These are phyloP conservation scores for Silvanus unidentatus DNA, from an alignment of 2,888 invertebrate genomes.

Conservation along the genomic window DNA sequence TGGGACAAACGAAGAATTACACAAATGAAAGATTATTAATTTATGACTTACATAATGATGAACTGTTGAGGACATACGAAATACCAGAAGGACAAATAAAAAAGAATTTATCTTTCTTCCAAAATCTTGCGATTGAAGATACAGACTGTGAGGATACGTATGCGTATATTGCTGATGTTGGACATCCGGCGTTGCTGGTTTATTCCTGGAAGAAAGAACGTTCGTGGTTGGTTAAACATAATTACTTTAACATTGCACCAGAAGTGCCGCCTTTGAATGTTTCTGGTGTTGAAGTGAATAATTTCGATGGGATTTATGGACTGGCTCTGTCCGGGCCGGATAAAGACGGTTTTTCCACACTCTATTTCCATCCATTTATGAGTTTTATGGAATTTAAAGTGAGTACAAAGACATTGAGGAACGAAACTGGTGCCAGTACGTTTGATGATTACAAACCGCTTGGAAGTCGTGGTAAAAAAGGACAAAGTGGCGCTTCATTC, in stretches of 20 bases:
- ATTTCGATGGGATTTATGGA: conserved; percentile 75
- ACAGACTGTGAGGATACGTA: conserved; percentile 64
- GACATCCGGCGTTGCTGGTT: conserved; percentile 64
- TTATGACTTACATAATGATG: conserved; percentile 67
- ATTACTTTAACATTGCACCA: conserved; percentile 51
- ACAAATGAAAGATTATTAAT: conserved; percentile 55
- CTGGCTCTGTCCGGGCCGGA: conserved; percentile 62
- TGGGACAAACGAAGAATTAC: conserved; percentile 45
- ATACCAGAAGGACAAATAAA: conserved; percentile 47
- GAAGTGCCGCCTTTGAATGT: conserved; percentile 67
- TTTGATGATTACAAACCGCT: conserved; percentile 62
- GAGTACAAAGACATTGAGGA: conserved; percentile 60
- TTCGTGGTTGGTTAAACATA: conserved; percentile 61
- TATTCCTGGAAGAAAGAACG: conserved; percentile 67
- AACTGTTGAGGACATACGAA: conserved; percentile 58
- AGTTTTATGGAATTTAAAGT: conserved; percentile 73
- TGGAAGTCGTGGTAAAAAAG: conserved; percentile 65
- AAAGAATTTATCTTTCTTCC: conserved; percentile 62
- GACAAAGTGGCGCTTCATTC: conserved; percentile 69
- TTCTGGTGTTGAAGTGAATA: conserved; percentile 60
- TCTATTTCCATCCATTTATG: conserved; percentile 75
- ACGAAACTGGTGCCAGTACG: conserved; percentile 46
- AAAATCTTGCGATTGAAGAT: conserved; percentile 74
- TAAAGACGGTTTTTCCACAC: conserved; percentile 59
- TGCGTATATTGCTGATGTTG: conserved; percentile 68